Conservation (phyloP, 2,888 invertebrate genomes). For the Graphium colonna region DNA sequence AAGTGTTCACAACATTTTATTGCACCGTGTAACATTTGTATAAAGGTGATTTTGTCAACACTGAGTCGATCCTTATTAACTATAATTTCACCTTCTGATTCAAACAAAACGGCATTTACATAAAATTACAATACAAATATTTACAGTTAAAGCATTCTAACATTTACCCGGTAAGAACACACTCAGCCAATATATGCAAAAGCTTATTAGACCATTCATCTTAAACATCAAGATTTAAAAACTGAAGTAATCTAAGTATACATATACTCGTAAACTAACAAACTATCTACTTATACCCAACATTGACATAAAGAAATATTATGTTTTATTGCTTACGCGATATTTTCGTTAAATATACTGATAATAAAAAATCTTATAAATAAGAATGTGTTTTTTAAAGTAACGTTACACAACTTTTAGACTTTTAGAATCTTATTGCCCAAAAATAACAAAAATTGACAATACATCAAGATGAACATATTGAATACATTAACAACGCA, state of each 20-base stretch:
- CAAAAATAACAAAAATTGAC: no score
- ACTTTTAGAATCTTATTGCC: no score
- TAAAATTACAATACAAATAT: neutral
- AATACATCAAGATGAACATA: no score
- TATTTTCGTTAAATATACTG: no score
- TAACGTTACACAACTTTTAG: no score
- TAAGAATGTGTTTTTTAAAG: no score
- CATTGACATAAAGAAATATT: no score
- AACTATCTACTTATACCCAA: no score
- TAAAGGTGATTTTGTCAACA: slow-evolving; percentile 35
- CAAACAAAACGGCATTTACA: slow-evolving; percentile 12
- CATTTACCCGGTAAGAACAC: slow-evolving; percentile 9
- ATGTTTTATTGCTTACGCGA: no score
- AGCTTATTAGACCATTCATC: neutral
- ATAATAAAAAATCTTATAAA: no score
- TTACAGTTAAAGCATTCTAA: slow-evolving; percentile 15
- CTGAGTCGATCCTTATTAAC: slow-evolving; percentile 22
- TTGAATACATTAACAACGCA: no score
- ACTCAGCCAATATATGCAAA: slow-evolving; percentile 7
- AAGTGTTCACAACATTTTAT: slow-evolving; percentile 70
- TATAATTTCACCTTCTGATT: slow-evolving; percentile 2
- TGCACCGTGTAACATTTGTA: slow-evolving; percentile 71
- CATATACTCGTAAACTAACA: no score
- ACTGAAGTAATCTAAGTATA: neutral
- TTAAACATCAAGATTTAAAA: neutral